Evolutionary conservation across 2,888 invertebrate genomes (phyloP).

Genomic region (Drosophila merina): DNA sequence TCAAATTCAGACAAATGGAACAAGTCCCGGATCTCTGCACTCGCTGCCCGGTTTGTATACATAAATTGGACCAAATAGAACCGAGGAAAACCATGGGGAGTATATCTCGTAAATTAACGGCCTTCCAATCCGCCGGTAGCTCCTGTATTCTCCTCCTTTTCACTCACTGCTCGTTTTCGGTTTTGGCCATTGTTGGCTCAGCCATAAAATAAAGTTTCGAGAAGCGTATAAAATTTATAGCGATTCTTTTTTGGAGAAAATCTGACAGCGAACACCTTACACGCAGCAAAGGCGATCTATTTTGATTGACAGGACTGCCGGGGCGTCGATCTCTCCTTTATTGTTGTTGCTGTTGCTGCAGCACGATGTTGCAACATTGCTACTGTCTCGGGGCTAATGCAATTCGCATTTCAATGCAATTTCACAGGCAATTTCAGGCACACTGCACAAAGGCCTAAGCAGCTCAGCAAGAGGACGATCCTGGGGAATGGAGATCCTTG

Average conservation of each 20-base stretch:
- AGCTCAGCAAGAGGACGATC: constrained; percentile 52
- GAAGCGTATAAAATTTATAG: constrained; percentile 78
- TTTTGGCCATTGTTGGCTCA: constrained; percentile 55
- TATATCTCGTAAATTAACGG: constrained; percentile 79
- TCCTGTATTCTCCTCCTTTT: constrained; percentile 10
- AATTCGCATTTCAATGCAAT: constrained; percentile 74
- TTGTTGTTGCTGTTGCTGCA: constrained; percentile 2
- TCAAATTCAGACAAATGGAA: constrained; percentile 70
- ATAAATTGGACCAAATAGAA: constrained; percentile 46
- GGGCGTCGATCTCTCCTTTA: constrained; percentile 39
- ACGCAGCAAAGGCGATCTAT: constrained; percentile 29
- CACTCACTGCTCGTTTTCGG: constrained; percentile 22
- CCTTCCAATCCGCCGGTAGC: constrained; percentile 53
- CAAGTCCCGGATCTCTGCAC: constrained; percentile 16
- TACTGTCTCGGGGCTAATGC: constrained; percentile 59
- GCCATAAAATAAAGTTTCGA: constrained; percentile 77
- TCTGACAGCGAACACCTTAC: constrained; percentile 76
- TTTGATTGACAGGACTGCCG: constrained; percentile 79
- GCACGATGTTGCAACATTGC: constrained; percentile 11
- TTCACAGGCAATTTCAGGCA: constrained; percentile 71
- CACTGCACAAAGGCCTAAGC: constrained; percentile 66
- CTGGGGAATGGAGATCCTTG: constrained; percentile 36
- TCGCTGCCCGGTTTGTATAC: constrained; percentile 53
- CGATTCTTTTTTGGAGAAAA: constrained; percentile 60
- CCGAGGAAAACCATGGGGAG: constrained; percentile 67